phyloP scores from a whole-genome alignment of 2,888 invertebrate genomes.

The Lithophane ornitopus region DNA sequence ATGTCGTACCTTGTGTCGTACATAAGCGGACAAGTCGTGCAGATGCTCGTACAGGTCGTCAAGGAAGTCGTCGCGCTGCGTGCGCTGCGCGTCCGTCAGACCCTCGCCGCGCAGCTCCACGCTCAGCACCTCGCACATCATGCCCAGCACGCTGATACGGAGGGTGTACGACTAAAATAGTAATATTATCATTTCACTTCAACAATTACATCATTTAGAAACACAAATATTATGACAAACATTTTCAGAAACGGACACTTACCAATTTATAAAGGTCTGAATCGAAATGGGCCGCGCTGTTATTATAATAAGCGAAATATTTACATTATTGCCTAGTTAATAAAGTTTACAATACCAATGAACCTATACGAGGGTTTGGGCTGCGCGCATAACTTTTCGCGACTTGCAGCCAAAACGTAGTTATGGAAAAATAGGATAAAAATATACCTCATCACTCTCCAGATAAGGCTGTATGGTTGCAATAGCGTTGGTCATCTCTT shows the following conservation, averaged over 20 bases:
- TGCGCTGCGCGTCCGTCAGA: slow-evolving; percentile 92
- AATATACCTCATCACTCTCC: slow-evolving; percentile 90
- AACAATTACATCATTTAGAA: not conserved
- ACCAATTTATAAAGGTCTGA: not conserved
- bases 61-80: slow-evolving; percentile 94
- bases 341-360: slow-evolving; percentile 5
- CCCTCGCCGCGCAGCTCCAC: slow-evolving; percentile 94
- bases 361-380: not conserved
- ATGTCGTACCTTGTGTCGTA: slow-evolving; percentile 92
- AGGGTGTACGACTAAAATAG: slow-evolving; percentile 91
- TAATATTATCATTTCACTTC: not conserved
- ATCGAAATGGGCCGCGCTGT: not conserved
- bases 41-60: slow-evolving; percentile 95
- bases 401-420: not conserved
- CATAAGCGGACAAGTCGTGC: slow-evolving; percentile 95
- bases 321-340: too few relatives aligned
- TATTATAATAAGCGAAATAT: too few relatives aligned
- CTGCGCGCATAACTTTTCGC: not conserved
- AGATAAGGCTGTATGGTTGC: slow-evolving; percentile 91
- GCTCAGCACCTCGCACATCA: slow-evolving; percentile 95
- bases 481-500: slow-evolving; percentile 91
- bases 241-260: not conserved
- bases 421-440: not conserved
- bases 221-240: not conserved
- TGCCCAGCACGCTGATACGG: slow-evolving; percentile 95